A percentile compares a stretch with the other conserved stretches of the same genome.
These are phyloP conservation scores for Oscheius sp. DNA, from an alignment of 2,888 invertebrate species.

Conservation along the genomic window DNA sequence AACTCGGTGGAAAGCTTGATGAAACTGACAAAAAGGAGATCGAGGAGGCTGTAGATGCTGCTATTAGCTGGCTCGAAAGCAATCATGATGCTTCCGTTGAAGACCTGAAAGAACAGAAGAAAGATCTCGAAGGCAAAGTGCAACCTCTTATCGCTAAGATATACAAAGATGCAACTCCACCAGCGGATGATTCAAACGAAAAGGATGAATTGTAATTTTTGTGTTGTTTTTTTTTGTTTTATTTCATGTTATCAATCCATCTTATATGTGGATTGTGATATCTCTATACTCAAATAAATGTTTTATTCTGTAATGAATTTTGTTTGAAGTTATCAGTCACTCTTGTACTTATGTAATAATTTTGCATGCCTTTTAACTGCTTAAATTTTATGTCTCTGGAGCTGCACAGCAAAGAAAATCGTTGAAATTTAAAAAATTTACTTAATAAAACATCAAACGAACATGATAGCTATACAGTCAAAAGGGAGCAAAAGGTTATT, in stretches of 20 bases:
- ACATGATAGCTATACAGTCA: too few relatives aligned
- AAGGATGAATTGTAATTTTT: constrained; percentile 67
- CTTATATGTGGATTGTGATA: too few relatives aligned
- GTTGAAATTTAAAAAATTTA: too few relatives aligned
- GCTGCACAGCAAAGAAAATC: too few relatives aligned
- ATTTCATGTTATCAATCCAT: not conserved
- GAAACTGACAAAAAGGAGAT: constrained; percentile 92
- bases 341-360: too few relatives aligned
- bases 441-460: too few relatives aligned
- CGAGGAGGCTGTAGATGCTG: constrained; percentile 91
- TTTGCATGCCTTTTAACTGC: too few relatives aligned
- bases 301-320: too few relatives aligned
- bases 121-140: constrained; percentile 87
- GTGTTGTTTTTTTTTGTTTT: constrained; percentile 1
- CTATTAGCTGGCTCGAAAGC: constrained; percentile 96
- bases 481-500: too few relatives aligned
- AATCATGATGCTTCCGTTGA: constrained; percentile 77
- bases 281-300: too few relatives aligned
- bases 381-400: too few relatives aligned
- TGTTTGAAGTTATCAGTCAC: too few relatives aligned
- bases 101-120: constrained; percentile 79
- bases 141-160: constrained; percentile 97
- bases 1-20: constrained; percentile 85
- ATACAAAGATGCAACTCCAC: constrained; percentile 76
- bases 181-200: constrained; percentile 51